Evolutionary conservation across 2,888 invertebrate species (phyloP).

Genomic region (Deilephila elpenor): DNA sequence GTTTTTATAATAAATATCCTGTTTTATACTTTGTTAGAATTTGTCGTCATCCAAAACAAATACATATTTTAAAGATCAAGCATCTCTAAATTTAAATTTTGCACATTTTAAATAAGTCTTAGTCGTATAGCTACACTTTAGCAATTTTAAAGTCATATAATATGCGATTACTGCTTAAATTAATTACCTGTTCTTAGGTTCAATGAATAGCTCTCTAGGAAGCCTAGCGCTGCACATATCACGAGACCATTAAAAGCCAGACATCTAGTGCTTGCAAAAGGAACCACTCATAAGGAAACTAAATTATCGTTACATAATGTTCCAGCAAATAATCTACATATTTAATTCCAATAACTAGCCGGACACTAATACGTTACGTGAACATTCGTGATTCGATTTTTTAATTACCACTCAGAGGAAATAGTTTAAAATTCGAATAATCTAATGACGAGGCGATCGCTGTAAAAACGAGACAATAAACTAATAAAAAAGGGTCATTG

Average conservation of each 20-base stretch:
- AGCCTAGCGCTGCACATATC: neutral
- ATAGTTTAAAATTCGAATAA: slow-evolving; percentile 7
- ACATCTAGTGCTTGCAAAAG: neutral
- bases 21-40: no score
- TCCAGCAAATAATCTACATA: neutral
- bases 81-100: no score
- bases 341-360: neutral
- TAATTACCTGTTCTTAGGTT: no score
- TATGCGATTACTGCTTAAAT: neutral
- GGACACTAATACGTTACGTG: neutral
- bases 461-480: neutral
- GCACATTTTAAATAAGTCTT: no score
- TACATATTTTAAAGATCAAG: no score
- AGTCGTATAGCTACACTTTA: no score
- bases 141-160: neutral
- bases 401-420: neutral
- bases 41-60: no score
- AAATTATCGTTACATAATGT: neutral
- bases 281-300: neutral
- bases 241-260: no score
- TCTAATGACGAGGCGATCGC: neutral
- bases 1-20: no score
- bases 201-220: neutral
- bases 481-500: no score
- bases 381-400: neutral